A percentile compares a stretch with the other conserved stretches of the same genome.
These are phyloP conservation scores for Zaprionus vittiger DNA, from an alignment of 1,140 invertebrate species.

Conservation along the genomic window DNA sequence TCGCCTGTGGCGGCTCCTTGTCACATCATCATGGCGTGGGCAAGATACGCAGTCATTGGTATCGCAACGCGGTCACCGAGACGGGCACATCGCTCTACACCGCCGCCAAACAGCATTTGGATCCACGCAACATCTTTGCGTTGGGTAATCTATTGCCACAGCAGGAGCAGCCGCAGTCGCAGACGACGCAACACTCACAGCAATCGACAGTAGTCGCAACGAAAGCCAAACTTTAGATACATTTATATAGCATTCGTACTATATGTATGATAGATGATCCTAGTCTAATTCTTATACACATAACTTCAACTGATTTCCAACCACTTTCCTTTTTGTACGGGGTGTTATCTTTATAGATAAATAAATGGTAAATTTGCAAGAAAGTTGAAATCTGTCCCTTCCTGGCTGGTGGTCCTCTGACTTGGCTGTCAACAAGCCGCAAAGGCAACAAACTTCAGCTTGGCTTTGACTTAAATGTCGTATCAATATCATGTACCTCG, in stretches of 20 bases:
- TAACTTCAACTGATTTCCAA: conserved; percentile 45
- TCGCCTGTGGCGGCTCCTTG: conserved; percentile 95
- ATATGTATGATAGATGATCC: conserved; percentile 27
- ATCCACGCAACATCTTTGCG: conserved; percentile 97
- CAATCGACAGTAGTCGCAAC: conserved; percentile 18
- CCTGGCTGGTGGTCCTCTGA: conserved; percentile 24
- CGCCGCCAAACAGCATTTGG: conserved; percentile 93
- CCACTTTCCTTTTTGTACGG: conserved; percentile 66
- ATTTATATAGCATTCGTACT: conserved; percentile 1
- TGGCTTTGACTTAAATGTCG: conserved; percentile 18
- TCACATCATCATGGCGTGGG: conserved; percentile 99
- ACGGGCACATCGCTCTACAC: conserved; percentile 90
- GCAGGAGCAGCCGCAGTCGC: conserved; percentile 31
- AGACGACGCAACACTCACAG: not conserved
- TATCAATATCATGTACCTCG: conserved; percentile 1
- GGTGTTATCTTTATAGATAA: conserved; percentile 67
- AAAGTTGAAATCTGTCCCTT: not conserved
- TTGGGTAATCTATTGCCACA: conserved; percentile 89
- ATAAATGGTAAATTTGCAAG: conserved; percentile 75
- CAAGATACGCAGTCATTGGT: conserved; percentile 95
- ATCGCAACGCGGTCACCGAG: conserved; percentile 90
- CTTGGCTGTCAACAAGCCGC: conserved; percentile 20
- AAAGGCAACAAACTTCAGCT: conserved; percentile 22
- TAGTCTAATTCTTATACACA: conserved; percentile 57
- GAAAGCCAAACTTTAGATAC: conserved; percentile 75